Evolutionary conservation across 2,113 vertebrate genomes (phyloP), one percentile per base, ranked within the genome.

Genomic region (Cyanoderma ruficeps): DNA sequence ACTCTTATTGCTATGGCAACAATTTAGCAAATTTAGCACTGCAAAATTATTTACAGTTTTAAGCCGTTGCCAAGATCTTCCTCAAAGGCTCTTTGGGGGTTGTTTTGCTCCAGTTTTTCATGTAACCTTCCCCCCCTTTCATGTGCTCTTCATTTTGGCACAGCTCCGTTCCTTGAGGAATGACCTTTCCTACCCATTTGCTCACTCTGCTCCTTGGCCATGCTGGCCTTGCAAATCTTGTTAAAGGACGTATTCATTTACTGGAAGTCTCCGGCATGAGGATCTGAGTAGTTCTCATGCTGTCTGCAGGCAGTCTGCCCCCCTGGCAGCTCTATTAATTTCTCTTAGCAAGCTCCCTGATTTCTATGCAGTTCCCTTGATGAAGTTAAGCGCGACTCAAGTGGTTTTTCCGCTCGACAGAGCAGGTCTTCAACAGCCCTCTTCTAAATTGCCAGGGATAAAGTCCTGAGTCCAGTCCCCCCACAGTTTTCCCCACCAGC

Each of bases 351-450:
- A 94, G 87, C 71, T 96, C 64, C 59, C 76, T 89, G 68, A 92
- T 96, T 95, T 96, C 77, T 81, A 19, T 77, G 91, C 89, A 41
- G 83, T 81, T 91, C 37, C 30, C 77, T 91, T 92, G 86, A 96
- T 94, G 91, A 95, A 95, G 91, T 86, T 86, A 94, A 96, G 46
- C 59, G 77, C 2, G 0, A 50, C 28, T 87, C 91, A 61, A 96
- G 91, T 86, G 94, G 76, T 79, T 95, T 94, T 96, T 91, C 93
- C 0, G 0, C 87, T 95, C 0, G 0, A 56, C 37, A 89, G 72
- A 94, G 60, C 91, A 90, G 87, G 68, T 91, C 91, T 83, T 95
- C 80, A 80, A 41, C 87, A 89, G 15, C 25, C 31, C n/a, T 86
- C 37, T 68, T 76, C 64, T 90, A 77, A 92, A 90, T 37, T 77